Evolutionary conservation across 2,888 invertebrate genomes (phyloP).

Genomic region (Tubulanus polymorphus): DNA sequence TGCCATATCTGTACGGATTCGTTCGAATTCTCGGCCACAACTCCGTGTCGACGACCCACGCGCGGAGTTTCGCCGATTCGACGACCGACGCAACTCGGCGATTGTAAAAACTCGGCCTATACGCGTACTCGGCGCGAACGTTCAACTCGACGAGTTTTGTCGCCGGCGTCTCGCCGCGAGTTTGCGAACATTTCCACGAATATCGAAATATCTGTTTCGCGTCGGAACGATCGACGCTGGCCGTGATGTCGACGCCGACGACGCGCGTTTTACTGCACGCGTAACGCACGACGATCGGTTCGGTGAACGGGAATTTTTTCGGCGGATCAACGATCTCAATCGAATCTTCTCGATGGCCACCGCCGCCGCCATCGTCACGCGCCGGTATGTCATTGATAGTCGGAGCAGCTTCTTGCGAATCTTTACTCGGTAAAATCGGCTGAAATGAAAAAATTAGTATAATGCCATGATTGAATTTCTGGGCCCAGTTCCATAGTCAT

Average conservation of each 20-base stretch:
- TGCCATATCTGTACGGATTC: slow-evolving; percentile 21
- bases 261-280: slow-evolving; percentile 21
- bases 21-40: slow-evolving; percentile 17
- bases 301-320: slow-evolving; percentile 12
- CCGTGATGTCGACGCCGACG: slow-evolving; percentile 24
- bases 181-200: slow-evolving; percentile 24
- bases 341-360: too few species aligned
- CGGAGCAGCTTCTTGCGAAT: too few species aligned
- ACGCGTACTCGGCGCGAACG: slow-evolving; percentile 22
- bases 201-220: slow-evolving; percentile 22
- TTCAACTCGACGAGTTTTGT: slow-evolving; percentile 20
- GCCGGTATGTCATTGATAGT: too few species aligned
- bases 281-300: slow-evolving; percentile 23
- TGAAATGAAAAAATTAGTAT: too few species aligned
- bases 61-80: slow-evolving; percentile 28
- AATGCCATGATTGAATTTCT: too few species aligned
- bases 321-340: slow-evolving; percentile 26
- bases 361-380: too few species aligned
- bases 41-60: slow-evolving; percentile 28
- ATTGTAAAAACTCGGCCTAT: slow-evolving; percentile 30
- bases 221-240: slow-evolving; percentile 9
- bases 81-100: slow-evolving; percentile 17
- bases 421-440: too few species aligned
- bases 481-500: too few species aligned
- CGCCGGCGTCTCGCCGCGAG: background rate